Base-by-base conservation (phyloP, 2,113 vertebrate species). In the Solenodon paradoxus region DNA sequence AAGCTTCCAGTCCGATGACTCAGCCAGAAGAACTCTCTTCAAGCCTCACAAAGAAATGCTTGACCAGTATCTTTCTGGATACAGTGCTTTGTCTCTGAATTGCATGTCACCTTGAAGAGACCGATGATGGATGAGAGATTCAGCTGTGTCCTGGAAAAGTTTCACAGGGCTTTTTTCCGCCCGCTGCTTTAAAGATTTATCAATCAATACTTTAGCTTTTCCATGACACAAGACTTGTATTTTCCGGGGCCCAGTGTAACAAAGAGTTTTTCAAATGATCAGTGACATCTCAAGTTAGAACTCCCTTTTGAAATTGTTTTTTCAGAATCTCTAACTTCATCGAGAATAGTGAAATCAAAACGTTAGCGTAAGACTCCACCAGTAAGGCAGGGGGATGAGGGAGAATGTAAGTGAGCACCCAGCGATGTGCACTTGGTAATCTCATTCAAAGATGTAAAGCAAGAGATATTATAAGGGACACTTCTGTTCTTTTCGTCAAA, bases 241-340 rank as follows among this genome's bases (percentile, higher is more conserved):
- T 97, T 98, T 97, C 88, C 95, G 51, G 89, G 2, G 51, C 57
- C 88, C 40, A 79, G 87, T 47, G 55, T 95, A 97, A 97, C 75
- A 92, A 81, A 97, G 69, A 83, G 32, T 53, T 97, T 97, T 92
- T 74, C 90, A 92, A 96, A 69, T 72, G 96, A 97, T 96, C 96
- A 95, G 83, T 97, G 95, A 35, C 87, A 93, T 77, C 81, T 40
- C 32, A 71, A 95, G 94, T 96, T 97, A 97, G 94, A 95, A 85
- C 45, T 88, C 22, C 80, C 53, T 93, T 97, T 91, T 94, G 49
- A 95, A 95, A 97, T 93, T 97, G 75, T 94, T 96, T 92, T 92
- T 97, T n/a, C 53, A 53, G 91, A 94, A 94, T 94, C 87, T 66
- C 53, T 90, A 38, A 94, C 90, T 95, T 95, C 74, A 81, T 85